phyloP scores from a whole-genome alignment of 2,113 vertebrate species.

The Thunnus maccoyii region DNA sequence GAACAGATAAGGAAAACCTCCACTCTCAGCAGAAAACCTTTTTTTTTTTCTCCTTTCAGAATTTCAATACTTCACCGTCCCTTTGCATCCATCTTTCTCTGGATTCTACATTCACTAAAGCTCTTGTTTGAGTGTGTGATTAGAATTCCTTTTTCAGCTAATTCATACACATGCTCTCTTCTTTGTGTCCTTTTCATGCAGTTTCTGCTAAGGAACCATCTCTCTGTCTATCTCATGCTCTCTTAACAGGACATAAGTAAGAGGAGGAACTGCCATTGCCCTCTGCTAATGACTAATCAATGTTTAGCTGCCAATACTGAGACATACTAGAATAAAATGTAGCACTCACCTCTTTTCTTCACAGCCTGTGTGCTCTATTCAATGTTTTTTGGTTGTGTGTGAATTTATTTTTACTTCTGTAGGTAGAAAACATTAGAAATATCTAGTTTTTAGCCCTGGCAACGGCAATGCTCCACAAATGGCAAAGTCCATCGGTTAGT shows the following conservation, averaged over 20 bases:
- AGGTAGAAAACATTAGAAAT: too few species aligned
- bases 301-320: conserved; percentile 21
- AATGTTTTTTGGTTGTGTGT: not conserved
- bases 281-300: conserved; percentile 33
- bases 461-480: too few species aligned
- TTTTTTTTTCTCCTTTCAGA: too few species aligned
- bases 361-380: not conserved
- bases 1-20: conserved; percentile 15
- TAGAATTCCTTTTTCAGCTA: conserved; percentile 11
- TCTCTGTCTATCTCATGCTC: not conserved
- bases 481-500: too few species aligned
- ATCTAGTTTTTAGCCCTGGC: too few species aligned
- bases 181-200: not conserved
- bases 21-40: too few species aligned
- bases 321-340: conserved; percentile 1
- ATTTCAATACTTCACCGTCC: too few species aligned
- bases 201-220: not conserved
- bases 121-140: conserved; percentile 36
- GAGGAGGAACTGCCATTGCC: not conserved
- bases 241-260: not conserved
- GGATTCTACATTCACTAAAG: not conserved
- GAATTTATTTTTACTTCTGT: too few species aligned
- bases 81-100: not conserved
- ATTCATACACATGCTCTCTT: not conserved
- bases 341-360: not conserved